phyloP scores from a whole-genome alignment of 37 sponge, comb jelly and placozoan genomes.

The Geodia barretti region DNA sequence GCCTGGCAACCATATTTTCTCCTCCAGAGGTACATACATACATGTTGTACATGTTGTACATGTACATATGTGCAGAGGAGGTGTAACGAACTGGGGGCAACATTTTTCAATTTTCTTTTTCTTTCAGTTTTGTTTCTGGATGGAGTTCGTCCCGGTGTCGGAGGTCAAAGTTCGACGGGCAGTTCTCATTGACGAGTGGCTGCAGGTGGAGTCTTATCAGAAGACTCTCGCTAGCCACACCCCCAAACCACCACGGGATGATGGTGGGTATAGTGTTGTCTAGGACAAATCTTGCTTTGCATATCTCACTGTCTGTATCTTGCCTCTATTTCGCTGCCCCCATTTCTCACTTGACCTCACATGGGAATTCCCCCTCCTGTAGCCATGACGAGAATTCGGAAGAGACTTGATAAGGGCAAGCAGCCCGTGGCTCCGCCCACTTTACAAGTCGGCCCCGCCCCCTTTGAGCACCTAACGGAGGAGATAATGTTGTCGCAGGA shows the following conservation, averaged over 20 bases:
- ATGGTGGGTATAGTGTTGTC: neutral
- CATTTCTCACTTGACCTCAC: neutral
- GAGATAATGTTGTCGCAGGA: constrained; percentile 32
- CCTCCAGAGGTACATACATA: constrained; percentile 17
- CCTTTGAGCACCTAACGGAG: constrained; percentile 35
- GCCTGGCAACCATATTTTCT: constrained; percentile 66
- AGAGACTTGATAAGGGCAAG: constrained; percentile 32
- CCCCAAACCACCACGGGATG: neutral
- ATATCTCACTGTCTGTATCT: constrained; percentile 18
- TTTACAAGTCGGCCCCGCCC: constrained; percentile 27
- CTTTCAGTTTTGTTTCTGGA: constrained; percentile 41
- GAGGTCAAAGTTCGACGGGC: constrained; percentile 43
- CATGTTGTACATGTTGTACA: neutral
- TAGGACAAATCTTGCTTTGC: neutral
- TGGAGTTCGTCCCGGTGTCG: constrained; percentile 71
- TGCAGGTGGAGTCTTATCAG: constrained; percentile 69
- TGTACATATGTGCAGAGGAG: constrained; percentile 4
- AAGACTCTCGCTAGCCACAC: constrained; percentile 56
- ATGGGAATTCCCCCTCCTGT: neutral
- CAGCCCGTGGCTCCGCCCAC: constrained; percentile 53
- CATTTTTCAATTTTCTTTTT: neutral
- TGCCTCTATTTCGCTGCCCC: neutral
- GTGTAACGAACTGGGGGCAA: neutral
- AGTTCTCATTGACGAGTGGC: constrained; percentile 63
- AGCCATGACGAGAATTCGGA: constrained; percentile 67